A percentile compares a stretch with the other conserved stretches of the same genome.
phyloP scores from a whole-genome alignment of 2,113 vertebrate genomes.

The Steatornis caripensis region DNA sequence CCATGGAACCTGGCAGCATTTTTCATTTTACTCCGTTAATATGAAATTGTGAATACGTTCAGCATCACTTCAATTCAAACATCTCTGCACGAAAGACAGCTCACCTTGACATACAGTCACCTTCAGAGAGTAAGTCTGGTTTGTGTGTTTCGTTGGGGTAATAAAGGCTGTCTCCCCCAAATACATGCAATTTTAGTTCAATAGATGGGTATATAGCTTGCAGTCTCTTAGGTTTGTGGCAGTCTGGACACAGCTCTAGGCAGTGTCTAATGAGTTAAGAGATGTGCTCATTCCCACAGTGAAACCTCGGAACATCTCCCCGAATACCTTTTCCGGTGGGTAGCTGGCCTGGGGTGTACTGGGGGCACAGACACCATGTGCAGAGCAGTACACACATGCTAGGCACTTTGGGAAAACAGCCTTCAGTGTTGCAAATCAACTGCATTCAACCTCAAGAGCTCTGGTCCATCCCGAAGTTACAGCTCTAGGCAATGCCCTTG shows the following conservation, averaged over 20 bases:
- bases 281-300: background rate
- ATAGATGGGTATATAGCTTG: background rate
- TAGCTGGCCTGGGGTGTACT: fast-evolving
- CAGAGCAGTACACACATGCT: background rate
- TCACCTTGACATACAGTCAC: background rate
- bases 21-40: background rate
- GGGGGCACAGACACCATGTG: fast-evolving
- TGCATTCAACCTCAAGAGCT: background rate
- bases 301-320: background rate
- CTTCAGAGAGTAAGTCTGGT: background rate
- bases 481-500: background rate
- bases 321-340: fast-evolving
- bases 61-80: background rate
- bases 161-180: background rate
- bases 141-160: background rate
- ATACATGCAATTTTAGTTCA: background rate
- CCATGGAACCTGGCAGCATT: background rate
- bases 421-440: background rate
- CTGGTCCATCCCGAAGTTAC: background rate
- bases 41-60: background rate
- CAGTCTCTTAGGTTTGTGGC: background rate
- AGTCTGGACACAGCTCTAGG: no score
- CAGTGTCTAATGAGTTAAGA: background rate
- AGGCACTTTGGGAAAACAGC: background rate
- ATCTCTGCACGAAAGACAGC: background rate